Evolutionary conservation across 2,797 vertebrate species (phyloP), one percentile per base, ranked within the genome.

Genomic region (Limosa lapponica): DNA sequence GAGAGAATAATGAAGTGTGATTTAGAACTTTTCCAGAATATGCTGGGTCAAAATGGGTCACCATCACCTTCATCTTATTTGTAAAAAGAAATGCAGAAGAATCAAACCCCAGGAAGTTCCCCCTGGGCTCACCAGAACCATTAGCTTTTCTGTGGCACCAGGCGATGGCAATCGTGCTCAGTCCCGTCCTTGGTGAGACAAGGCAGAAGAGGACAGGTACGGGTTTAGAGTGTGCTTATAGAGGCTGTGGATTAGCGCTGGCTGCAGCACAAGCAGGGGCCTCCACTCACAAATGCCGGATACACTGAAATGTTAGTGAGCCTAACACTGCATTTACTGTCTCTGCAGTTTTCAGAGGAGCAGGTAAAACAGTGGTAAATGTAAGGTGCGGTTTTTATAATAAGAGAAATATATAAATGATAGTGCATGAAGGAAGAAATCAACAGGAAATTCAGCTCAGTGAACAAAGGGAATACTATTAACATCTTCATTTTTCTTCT

Each of bases 401-500:
- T 12, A 32, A 5, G 13, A 20, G 4, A 84, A 80, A 64, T 57
- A 17, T 0, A 25, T 13, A 52, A 90, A 52, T 70, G 66, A 30
- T 30, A 59, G 37, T 19, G 25, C 39, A 37, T 1, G 22, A 70
- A 83, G 51, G 55, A 90, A 82, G 55, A 77, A 94, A 72, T 46
- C 16, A 65, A 71, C 87, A 36, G 28, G 54, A 69, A 93, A 70
- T 62, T 72, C 43, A 87, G 66, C 48, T 87, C 65, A 44, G 58
- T 1, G 6, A 66, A 37, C 67, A 89, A 74, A 58, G 70, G 86
- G 64, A 86, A 62, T 48, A 23, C 39, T 66, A 32, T 48, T 84
- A 94, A 71, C 0, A 1, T 62, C 62, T 84, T 92, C 36, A 44
- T 95, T 94, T 74, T n/a, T 16, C 48, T 92, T 94, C 55, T 92